Evolutionary conservation across 1,140 invertebrate genomes (phyloP).

Genomic region (Drosophila cardini): DNA sequence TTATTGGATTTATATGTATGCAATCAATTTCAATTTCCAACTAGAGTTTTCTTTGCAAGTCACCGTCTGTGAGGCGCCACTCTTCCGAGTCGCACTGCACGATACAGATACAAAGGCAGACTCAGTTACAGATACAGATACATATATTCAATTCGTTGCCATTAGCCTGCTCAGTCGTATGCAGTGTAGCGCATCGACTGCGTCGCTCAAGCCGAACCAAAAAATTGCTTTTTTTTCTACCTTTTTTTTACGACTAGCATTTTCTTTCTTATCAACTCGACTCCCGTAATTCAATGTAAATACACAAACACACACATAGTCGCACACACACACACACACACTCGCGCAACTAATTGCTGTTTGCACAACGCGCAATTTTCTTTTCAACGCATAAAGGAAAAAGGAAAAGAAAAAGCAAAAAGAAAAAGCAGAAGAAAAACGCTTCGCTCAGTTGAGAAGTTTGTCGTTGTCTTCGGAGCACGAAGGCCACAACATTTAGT

Average conservation of each 20-base stretch:
- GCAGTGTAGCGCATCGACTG: slow-evolving; percentile 52
- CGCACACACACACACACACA: slow-evolving; percentile 22
- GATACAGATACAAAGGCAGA: not conserved
- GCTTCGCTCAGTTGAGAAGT: not conserved
- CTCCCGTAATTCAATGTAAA: slow-evolving; percentile 41
- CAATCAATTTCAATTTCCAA: not conserved
- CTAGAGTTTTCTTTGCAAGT: not conserved
- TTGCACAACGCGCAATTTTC: slow-evolving; percentile 76
- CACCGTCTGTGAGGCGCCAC: not conserved
- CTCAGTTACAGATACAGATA: not conserved
- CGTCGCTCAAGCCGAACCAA: slow-evolving; percentile 45
- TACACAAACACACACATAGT: slow-evolving; percentile 28
- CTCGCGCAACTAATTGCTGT: slow-evolving; percentile 71
- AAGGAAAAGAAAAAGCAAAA: not conserved
- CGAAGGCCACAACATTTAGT: slow-evolving; percentile 37
- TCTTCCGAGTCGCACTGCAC: slow-evolving; percentile 1
- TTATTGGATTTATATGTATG: not conserved
- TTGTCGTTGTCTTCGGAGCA: slow-evolving; percentile 15
- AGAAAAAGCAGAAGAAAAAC: not conserved
- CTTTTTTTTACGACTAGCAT: slow-evolving; percentile 34
- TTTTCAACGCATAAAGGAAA: slow-evolving; percentile 54
- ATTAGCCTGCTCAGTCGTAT: slow-evolving; percentile 42
- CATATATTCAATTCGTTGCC: not conserved
- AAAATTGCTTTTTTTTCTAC: slow-evolving; percentile 51
- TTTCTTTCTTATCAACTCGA: slow-evolving; percentile 60